Base-by-base conservation (phyloP, 2,113 vertebrate genomes). In the Lepidothrix coronata region DNA sequence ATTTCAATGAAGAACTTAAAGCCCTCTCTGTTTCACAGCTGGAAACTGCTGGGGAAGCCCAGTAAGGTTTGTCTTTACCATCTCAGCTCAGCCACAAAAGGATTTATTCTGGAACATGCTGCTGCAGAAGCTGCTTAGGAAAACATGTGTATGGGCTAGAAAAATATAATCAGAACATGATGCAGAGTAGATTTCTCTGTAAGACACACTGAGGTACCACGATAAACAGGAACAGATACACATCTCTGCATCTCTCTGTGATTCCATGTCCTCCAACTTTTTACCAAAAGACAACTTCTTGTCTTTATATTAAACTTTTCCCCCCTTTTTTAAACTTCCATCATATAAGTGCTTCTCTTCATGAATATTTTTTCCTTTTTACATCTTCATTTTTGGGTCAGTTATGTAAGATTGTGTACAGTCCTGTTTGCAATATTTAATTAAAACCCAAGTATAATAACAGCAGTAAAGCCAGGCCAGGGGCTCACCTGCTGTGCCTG, bases 31-130 rank as follows among this genome's bases (percentile, higher is more conserved):
- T 90, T 95, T 74, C 81, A 55, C 83, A 97, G 84, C 82, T 96
- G 76, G 84, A 96, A 96, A 63, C 74, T 90, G 70, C 89, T n/a
- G 37, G 88, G 85, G 86, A 93, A 96, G 67, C 95, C 75, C 86
- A 80, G 75, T 33, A 51, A 44, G 12, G 89, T 91, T 92, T 92
- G 52, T 59, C 86, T 80, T 95, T 66, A 88, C 39, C 22, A 43
- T 94, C 95, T 93, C 78, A 52, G 67, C 28, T 80, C 57, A 63
- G 89, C 78, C 83, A 59, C 73, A 49, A 33, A 78, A 73, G 76
- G 62, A 85, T 89, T 95, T 89, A 46, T 91, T 94, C 55, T 89
- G 76, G 80, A 96, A 82, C 58, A 62, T 27, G 43, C 73, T 17
- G 37, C 67, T 78, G 74, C 85, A 88, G 48, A 94, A 96, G 61